These are phyloP conservation scores for Ormyrus labotus DNA, from an alignment of 2,888 invertebrate genomes.

Conservation along the genomic window DNA sequence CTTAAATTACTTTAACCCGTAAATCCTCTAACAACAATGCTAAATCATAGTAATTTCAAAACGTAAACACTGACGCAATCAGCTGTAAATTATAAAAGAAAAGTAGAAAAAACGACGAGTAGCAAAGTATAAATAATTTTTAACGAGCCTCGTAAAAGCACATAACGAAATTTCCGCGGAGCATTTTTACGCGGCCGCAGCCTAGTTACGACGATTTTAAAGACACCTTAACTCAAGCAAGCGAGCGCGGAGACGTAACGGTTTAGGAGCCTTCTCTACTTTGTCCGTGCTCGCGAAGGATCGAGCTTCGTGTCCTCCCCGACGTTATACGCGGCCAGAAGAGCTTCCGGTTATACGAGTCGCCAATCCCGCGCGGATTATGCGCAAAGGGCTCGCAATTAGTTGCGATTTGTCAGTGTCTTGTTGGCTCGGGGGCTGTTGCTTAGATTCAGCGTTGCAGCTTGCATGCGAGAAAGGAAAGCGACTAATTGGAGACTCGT, in stretches of 20 bases:
- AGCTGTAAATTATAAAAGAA: background rate
- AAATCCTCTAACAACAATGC: too few species aligned
- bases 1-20: too few species aligned
- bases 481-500: too few species aligned
- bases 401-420: conserved; percentile 62
- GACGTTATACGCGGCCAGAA: background rate
- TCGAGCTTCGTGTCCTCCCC: conserved; percentile 28
- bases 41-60: too few species aligned
- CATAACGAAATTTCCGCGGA: conserved; percentile 1
- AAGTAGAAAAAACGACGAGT: background rate
- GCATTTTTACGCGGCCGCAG: background rate
- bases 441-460: conserved; percentile 5
- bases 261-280: background rate
- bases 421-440: conserved; percentile 52
- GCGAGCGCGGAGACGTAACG: background rate
- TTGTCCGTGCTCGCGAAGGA: background rate
- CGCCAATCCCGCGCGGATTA: background rate
- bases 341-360: background rate
- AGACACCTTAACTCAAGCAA: background rate
- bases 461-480: conserved; percentile 35
- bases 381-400: conserved; percentile 49
- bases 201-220: conserved; percentile 17
- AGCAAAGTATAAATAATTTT: conserved; percentile 3
- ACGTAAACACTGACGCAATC: background rate
- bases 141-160: background rate